A percentile compares a stretch with the other conserved stretches of the same genome.
Conservation (phyloP, 2,797 vertebrate genomes). For the Melanotaenia parkinsoni region DNA sequence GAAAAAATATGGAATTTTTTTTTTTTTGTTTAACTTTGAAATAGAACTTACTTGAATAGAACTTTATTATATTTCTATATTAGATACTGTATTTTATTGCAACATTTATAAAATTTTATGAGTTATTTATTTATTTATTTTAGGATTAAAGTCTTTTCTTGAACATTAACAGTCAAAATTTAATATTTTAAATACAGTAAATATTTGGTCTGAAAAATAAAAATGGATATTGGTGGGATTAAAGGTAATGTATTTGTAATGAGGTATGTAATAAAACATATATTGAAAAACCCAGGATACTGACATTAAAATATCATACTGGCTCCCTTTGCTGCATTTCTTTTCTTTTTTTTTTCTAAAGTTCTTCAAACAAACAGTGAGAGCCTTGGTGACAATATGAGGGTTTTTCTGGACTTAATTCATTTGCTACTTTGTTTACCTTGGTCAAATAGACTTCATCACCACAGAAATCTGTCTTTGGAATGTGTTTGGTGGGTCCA, state of each 20-base stretch:
- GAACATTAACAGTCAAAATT: neutral
- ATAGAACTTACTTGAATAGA: neutral
- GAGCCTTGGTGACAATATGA: constrained; percentile 11
- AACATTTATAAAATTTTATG: neutral
- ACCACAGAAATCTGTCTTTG: constrained; percentile 57
- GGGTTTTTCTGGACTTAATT: constrained; percentile 43
- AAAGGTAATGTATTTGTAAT: constrained; percentile 1
- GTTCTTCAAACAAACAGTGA: constrained; percentile 29
- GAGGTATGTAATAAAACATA: constrained; percentile 8
- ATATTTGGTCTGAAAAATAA: neutral
- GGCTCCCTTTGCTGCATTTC: constrained; percentile 11
- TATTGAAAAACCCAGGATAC: constrained; percentile 6
- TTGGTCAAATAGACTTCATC: constrained; percentile 69
- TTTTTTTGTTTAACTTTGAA: neutral
- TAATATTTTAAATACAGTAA: constrained; percentile 1
- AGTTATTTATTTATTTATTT: neutral
- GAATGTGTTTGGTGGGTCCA: constrained; percentile 47
- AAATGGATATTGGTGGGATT: neutral
- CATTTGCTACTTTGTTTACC: constrained; percentile 72
- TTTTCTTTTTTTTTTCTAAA: constrained; percentile 13
- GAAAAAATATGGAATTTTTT: constrained; percentile 1
- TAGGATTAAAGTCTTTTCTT: neutral
- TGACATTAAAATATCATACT: neutral
- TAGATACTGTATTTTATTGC: neutral
- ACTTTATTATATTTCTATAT: neutral